A percentile compares a stretch with the other conserved stretches of the same genome.
Evolutionary conservation across 2,113 vertebrate genomes (phyloP).

Genomic region (Pteruthius melanotis): DNA sequence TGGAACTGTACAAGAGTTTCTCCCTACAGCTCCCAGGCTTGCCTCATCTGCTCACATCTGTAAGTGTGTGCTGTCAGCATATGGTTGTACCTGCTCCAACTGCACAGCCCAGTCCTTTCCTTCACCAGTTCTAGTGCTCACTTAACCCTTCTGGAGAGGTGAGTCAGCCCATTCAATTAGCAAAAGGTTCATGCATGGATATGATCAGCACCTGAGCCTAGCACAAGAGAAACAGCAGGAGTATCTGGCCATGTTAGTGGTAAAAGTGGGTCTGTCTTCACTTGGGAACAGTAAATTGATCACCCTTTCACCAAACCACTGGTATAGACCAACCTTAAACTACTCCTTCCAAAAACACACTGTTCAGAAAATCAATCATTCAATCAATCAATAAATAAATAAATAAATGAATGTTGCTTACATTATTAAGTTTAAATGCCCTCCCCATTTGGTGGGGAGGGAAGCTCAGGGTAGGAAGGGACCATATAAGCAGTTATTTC

Average conservation of each 20-base stretch:
- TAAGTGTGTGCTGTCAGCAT: background rate
- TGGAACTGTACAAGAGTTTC: background rate
- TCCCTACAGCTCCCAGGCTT: background rate
- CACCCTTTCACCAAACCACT: background rate
- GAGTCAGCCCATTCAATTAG: background rate
- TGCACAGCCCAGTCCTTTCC: background rate
- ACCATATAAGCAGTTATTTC: background rate
- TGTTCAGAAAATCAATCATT: background rate
- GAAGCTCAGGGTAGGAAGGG: background rate
- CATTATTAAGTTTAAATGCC: background rate
- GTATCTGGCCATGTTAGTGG: background rate
- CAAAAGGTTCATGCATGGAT: background rate
- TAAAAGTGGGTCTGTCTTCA: background rate
- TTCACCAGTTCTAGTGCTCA: background rate
- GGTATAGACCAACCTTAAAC: background rate
- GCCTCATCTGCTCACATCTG: background rate
- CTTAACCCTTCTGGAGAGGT: background rate
- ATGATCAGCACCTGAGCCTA: background rate
- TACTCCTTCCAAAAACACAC: background rate
- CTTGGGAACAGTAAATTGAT: background rate
- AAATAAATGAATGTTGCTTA: background rate
- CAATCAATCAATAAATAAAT: background rate
- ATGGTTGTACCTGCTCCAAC: background rate
- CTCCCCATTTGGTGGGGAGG: background rate
- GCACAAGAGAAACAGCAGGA: background rate